Base-by-base conservation (phyloP, 2,888 invertebrate species). In the Pachycephus smyrnensis region DNA sequence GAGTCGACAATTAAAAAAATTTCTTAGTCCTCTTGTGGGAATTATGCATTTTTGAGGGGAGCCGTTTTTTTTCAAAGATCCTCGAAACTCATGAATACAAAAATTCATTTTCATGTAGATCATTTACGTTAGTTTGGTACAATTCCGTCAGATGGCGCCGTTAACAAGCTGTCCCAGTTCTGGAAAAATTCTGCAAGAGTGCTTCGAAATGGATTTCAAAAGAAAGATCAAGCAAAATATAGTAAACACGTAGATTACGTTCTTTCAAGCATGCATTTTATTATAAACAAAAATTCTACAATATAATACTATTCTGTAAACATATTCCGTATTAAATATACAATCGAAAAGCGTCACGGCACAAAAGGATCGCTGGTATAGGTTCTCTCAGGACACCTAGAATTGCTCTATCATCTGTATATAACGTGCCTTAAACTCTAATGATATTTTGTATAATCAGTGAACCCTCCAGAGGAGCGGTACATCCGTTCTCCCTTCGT, bases 241-340 rank as follows among this genome's bases (percentile, higher is more conserved):
- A 6, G 40, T 15, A n/a, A 40, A 6, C 55, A 55, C 23, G 55
- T 1, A 55, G 15, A 2, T 55, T 9, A 55, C 76, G 33, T 81
- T 80, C 75, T 80, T 69, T 74, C 69, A 78, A 77, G 76, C 55
- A 82, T 75, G 76, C 55, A 82, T 75, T 84, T 85, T 85, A 84
- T 84, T 84, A 83, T 75, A 85, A 83, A 81, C 77, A 82, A 82
- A 80, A 77, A 74, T 76, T 81, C 77, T 80, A 77, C 79, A 68
- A 75, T 77, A 75, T 31, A 74, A 77, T 77, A 77, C 77, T 81
- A 78, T 40, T 75, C 55, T 81, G 69, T 75, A 76, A 76, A 78
- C 73, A 69, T 69, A 78, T 76, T 55, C 30, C 15, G n/a, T 68
- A 68, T 74, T 69, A 75, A 75, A 68, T 77, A 36, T 74, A 74